Base-by-base conservation (phyloP, 2,797 vertebrate species). In the Bovichtus diacanthus region DNA sequence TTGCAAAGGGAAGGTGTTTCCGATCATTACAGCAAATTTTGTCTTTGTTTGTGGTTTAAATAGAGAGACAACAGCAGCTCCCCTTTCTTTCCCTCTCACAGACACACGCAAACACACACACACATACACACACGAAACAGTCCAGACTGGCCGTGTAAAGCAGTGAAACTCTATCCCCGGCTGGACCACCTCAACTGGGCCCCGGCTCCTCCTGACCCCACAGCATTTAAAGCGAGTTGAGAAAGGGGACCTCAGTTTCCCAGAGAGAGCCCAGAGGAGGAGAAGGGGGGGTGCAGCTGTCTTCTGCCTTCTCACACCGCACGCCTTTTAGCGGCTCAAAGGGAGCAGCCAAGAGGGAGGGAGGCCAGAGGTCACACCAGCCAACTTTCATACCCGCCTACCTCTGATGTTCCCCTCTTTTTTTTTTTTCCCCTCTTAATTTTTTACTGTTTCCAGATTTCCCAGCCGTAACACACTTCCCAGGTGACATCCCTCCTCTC, bases 401-500 rank as follows among this genome's bases (percentile, higher is more conserved):
- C 86, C 90, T 93, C 90, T 91, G 90, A 92, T 93, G 90, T 94
- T 88, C 81, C 58, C 47, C n/a, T n/a, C n/a, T 25, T 3, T 43
- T 79, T 78, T 74, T 76, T 60, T 34, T 46, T 59, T 65, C 27
- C 76, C 74, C 59, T 77, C 27, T 72, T 82, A 27, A 3, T 62
- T 82, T 90, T 94, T 94, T 91, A 94, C 87, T 85, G 92, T 84
- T 93, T 94, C 93, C 92, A 95, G 92, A 93, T 91, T 92, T 87
- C 62, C 51, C 62, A 87, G 85, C 85, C 70, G 59, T 90, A 90
- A 91, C 84, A 85, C 80, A 66, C 85, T 79, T 93, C 86, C 88
- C 88, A 93, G 91, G 87, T 94, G 90, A 93, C 87, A 87, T 86
- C 88, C 62, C 87, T 76, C 44, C 74, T 77, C 82, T 81, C 74